Percentiles rank a stretch among this genome's conserved stretches.
phyloP scores from a whole-genome alignment of 2,888 invertebrate genomes.

The Rhagium mordax region DNA sequence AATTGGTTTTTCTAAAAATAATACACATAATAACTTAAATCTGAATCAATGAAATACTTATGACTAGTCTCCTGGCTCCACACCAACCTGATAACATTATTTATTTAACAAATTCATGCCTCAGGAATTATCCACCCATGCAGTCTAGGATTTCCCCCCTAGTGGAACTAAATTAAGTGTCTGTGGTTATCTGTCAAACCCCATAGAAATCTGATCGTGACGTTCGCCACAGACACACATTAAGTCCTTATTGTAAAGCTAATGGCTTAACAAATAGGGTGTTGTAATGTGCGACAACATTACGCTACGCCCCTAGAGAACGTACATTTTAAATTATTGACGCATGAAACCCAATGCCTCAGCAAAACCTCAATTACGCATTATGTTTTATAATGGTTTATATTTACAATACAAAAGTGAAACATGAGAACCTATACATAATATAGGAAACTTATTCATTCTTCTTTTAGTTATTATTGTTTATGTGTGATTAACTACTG shows the following conservation, averaged over 20 bases:
- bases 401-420: slow-evolving; percentile 1
- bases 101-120: neutral
- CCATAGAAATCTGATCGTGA: slow-evolving; percentile 53
- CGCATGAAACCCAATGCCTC: slow-evolving; percentile 1
- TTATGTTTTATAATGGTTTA: slow-evolving; percentile 9
- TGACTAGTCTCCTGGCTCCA: too few species aligned
- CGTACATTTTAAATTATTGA: slow-evolving; percentile 27
- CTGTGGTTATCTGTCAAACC: slow-evolving; percentile 45
- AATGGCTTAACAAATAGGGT: slow-evolving; percentile 59
- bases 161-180: slow-evolving; percentile 31
- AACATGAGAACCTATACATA: neutral
- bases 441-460: too few species aligned
- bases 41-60: too few species aligned
- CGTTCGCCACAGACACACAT: slow-evolving; percentile 54
- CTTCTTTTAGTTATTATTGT: too few species aligned
- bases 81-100: too few species aligned
- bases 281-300: slow-evolving; percentile 47
- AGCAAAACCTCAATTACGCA: slow-evolving; percentile 8
- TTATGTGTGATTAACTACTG: too few species aligned
- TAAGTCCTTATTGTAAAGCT: slow-evolving; percentile 57
- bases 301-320: slow-evolving; percentile 31
- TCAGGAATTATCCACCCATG: too few species aligned
- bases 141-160: neutral
- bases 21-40: too few species aligned
- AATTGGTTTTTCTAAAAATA: too few species aligned